phyloP scores from a whole-genome alignment of 2,888 invertebrate genomes.

The Toxonevra muliebris region DNA sequence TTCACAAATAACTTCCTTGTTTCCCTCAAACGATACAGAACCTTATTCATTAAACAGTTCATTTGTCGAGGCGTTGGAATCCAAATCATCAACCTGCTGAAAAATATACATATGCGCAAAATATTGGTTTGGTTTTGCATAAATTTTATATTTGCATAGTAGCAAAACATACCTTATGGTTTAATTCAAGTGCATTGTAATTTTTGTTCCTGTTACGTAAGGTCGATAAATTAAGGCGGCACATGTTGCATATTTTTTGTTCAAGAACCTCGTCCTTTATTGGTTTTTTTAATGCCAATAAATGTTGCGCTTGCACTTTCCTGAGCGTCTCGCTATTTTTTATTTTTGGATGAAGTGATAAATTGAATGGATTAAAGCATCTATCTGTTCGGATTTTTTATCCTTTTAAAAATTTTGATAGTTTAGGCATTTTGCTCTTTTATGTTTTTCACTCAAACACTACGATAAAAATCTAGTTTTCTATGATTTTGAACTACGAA shows the following conservation, averaged over 20 bases:
- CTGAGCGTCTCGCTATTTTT: background rate
- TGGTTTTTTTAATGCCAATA: background rate
- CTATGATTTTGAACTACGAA: background rate
- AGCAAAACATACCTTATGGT: background rate
- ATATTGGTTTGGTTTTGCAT: no score
- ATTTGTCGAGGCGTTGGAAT: background rate
- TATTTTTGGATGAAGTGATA: background rate
- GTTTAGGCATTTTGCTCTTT: background rate
- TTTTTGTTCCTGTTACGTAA: background rate
- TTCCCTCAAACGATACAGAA: background rate
- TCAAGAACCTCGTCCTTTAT: background rate
- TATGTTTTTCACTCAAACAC: background rate
- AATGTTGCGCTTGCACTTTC: background rate
- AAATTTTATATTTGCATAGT: no score
- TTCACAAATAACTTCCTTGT: background rate
- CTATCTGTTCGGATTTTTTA: conserved; percentile 7
- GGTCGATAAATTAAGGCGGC: conserved; percentile 1
- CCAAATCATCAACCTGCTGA: background rate
- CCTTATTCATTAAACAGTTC: background rate
- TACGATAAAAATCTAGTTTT: background rate
- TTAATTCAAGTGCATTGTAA: background rate
- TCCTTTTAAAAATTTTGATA: background rate
- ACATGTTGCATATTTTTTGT: background rate
- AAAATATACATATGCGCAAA: no score
- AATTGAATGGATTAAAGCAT: conserved; percentile 8